These are phyloP conservation scores for Thelaira solivaga DNA, from an alignment of 2,888 invertebrate species.

Conservation along the genomic window DNA sequence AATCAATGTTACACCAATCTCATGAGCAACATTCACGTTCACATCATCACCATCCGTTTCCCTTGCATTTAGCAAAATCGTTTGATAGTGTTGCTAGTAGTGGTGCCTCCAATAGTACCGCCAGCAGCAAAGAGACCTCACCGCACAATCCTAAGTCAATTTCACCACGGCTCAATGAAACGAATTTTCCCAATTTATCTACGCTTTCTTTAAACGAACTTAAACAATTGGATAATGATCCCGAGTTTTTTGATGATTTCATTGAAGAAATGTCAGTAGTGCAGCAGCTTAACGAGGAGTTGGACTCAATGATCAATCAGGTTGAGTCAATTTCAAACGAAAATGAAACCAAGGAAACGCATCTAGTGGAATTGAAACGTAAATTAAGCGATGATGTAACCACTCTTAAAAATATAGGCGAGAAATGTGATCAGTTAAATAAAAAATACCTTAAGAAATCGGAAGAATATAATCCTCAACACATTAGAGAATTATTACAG, in stretches of 20 bases:
- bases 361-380: constrained; percentile 78
- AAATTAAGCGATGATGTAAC: constrained; percentile 82
- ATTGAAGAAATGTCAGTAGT: constrained; percentile 83
- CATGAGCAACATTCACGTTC: constrained; percentile 32
- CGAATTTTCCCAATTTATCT: constrained; percentile 75
- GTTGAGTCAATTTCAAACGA: constrained; percentile 85
- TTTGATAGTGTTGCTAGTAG: constrained; percentile 60
- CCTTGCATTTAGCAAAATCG: constrained; percentile 62
- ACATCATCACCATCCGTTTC: constrained; percentile 27
- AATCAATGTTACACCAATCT: constrained; percentile 21
- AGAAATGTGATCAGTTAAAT: constrained; percentile 84
- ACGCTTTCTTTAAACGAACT: constrained; percentile 81
- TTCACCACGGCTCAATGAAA: constrained; percentile 64
- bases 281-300: constrained; percentile 82
- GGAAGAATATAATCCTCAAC: constrained; percentile 85
- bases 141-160: constrained; percentile 62
- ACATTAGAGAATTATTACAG: constrained; percentile 82
- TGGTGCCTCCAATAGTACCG: constrained; percentile 47
- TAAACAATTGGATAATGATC: constrained; percentile 83
- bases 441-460: constrained; percentile 84
- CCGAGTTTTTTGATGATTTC: constrained; percentile 85
- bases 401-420: constrained; percentile 83
- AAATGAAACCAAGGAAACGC: constrained; percentile 81
- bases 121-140: constrained; percentile 66
- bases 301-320: constrained; percentile 84